Percentiles rank a stretch among this genome's conserved stretches.
Evolutionary conservation across 2,113 vertebrate species (phyloP).

Genomic region (Chloebia gouldiae): DNA sequence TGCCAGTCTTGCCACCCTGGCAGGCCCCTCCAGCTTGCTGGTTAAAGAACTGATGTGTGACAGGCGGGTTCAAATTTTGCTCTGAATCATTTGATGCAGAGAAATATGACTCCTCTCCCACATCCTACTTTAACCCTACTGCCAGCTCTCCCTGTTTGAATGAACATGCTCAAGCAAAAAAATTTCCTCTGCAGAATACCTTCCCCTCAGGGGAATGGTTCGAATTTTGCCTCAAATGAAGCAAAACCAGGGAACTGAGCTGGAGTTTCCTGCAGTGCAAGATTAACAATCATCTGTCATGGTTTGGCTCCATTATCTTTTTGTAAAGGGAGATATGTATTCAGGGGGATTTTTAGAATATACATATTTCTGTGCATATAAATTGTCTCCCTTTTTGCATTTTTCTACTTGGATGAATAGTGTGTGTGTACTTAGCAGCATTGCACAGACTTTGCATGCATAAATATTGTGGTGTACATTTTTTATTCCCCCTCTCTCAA

Average conservation of each 20-base stretch:
- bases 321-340: background rate
- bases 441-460: background rate
- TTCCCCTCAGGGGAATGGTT: background rate
- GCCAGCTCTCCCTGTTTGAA: constrained; percentile 9
- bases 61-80: background rate
- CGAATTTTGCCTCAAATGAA: constrained; percentile 15
- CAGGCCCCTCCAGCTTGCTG: background rate
- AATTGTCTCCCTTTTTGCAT: background rate
- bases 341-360: background rate
- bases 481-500: background rate
- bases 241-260: constrained; percentile 5
- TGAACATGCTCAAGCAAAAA: constrained; percentile 5
- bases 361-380: background rate
- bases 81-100: background rate
- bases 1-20: background rate
- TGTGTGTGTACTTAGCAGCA: background rate
- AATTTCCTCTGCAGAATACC: background rate
- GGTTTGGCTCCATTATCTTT: constrained; percentile 17
- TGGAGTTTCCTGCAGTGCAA: constrained; percentile 10
- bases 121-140: background rate
- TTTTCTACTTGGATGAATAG: background rate
- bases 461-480: background rate
- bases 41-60: background rate
- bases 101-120: background rate
- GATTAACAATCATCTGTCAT: constrained; percentile 43